Evolutionary conservation across 2,797 vertebrate species (phyloP), one percentile per base, ranked within the genome.

Genomic region (Galago senegalensis): DNA sequence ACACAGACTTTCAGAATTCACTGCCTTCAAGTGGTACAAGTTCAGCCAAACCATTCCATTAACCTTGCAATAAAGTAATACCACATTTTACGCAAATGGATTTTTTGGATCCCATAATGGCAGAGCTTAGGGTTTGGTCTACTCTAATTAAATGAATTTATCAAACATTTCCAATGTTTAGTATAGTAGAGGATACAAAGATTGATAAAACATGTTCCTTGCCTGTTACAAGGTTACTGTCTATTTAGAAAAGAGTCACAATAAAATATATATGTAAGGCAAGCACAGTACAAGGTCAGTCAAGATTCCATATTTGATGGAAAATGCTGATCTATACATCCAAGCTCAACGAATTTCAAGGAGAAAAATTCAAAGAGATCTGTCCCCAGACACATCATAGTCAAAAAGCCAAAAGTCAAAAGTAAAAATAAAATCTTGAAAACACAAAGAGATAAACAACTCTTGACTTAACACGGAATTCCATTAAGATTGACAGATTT

Each of bases 121-220:
- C 14, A 67, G 27, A 3, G 20, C 2, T 80, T 60, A 80, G 40
- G 75, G 46, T 37, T 79, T 69, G 34, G 61, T 89, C 27, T 75
- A 77, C 40, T 77, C 76, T 89, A 89, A 84, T 49, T 91, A 60
- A 79, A 53, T 37, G 17, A 88, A 87, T 4, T 67, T 25, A 91
- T 67, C 89, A 94, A 77, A 72, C 17, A 91, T 18, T 72, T 87
- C 88, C 79, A 82, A 80, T 63, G 89, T 23, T 72, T 53, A 23
- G 34, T 56, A 79, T 14, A 87, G 53, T 17, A 46, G 72, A 20
- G 60, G 25, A 88, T 40, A 86, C 2, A 65, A 90, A 70, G 13
- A 75, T 53, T 92, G 91, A 82, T 77, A 85, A 93, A 91, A 94
- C 49, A 83, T 20, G 21, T 77, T 79, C 83, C 63, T 29, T 87